phyloP scores from a whole-genome alignment of 2,888 invertebrate species.

The Noctua janthina region DNA sequence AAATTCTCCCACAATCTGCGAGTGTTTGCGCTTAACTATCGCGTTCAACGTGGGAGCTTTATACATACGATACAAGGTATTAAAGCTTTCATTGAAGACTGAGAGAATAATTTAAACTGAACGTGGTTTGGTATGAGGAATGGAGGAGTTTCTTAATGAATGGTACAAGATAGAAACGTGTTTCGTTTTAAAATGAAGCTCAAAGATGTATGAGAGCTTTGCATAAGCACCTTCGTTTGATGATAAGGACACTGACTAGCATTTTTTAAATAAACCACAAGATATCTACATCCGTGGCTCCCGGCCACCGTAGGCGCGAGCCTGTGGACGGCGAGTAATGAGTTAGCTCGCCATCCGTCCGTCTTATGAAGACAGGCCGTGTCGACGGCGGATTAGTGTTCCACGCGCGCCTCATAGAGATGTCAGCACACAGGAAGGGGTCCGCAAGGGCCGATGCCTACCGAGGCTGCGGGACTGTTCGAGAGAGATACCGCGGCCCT shows the following conservation, averaged over 20 bases:
- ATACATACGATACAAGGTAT: constrained; percentile 24
- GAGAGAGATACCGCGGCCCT: too few relatives aligned
- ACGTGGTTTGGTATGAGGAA: constrained; percentile 8
- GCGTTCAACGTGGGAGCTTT: constrained; percentile 25
- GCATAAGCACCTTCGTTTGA: neutral
- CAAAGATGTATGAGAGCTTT: neutral
- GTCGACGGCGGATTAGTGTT: too few relatives aligned
- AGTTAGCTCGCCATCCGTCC: too few relatives aligned
- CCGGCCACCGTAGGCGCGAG: too few relatives aligned
- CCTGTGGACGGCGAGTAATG: too few relatives aligned
- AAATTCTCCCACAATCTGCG: constrained; percentile 33
- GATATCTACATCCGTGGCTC: neutral
- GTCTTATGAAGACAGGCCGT: too few relatives aligned
- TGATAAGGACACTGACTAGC: neutral
- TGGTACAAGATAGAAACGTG: neutral
- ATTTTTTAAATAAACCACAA: neutral
- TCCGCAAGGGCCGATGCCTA: too few relatives aligned
- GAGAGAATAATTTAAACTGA: constrained; percentile 43
- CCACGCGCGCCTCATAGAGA: too few relatives aligned
- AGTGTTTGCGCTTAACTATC: constrained; percentile 36
- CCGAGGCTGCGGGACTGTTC: too few relatives aligned
- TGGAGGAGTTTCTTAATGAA: constrained; percentile 1
- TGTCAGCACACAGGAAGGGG: too few relatives aligned
- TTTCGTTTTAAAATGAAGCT: neutral
- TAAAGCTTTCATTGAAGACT: constrained; percentile 29